A percentile compares a stretch with the other conserved stretches of the same genome.
phyloP scores from a whole-genome alignment of 1,140 invertebrate species.

The Aphis craccivora region DNA sequence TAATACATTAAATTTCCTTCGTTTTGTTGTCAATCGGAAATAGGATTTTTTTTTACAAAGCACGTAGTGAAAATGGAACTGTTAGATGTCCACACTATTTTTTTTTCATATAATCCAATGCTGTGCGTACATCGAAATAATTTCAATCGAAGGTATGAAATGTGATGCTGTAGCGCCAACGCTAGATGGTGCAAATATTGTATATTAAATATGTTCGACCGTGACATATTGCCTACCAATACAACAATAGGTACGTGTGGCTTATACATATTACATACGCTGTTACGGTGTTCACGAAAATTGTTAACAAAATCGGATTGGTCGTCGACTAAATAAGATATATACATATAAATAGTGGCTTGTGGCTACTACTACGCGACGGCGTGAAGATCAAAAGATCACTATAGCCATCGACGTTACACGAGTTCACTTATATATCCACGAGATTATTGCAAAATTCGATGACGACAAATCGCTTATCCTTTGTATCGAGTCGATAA shows the following conservation, averaged over 20 bases:
- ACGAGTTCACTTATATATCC: not conserved
- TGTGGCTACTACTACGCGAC: not conserved
- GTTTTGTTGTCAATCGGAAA: not conserved
- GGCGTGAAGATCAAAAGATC: not conserved
- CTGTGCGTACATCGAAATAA: not conserved
- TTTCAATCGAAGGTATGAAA: not conserved
- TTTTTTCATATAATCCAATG: not conserved
- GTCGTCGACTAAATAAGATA: not conserved
- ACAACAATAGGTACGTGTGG: not conserved
- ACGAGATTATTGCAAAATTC: not conserved
- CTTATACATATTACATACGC: not conserved
- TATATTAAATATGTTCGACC: not conserved
- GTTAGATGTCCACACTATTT: not conserved
- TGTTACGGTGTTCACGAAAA: not conserved
- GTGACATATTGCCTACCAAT: not conserved
- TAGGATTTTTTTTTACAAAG: not conserved
- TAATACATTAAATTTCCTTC: not conserved
- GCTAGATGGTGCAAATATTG: not conserved
- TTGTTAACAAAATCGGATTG: not conserved
- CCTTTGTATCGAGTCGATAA: slow-evolving; percentile 10
- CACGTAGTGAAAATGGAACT: not conserved
- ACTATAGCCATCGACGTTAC: not conserved
- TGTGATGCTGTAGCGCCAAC: not conserved
- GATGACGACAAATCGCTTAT: not conserved
- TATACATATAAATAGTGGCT: not conserved